These are phyloP conservation scores for Cydia pomonella DNA, from an alignment of 1,140 invertebrate genomes.

Conservation along the genomic window DNA sequence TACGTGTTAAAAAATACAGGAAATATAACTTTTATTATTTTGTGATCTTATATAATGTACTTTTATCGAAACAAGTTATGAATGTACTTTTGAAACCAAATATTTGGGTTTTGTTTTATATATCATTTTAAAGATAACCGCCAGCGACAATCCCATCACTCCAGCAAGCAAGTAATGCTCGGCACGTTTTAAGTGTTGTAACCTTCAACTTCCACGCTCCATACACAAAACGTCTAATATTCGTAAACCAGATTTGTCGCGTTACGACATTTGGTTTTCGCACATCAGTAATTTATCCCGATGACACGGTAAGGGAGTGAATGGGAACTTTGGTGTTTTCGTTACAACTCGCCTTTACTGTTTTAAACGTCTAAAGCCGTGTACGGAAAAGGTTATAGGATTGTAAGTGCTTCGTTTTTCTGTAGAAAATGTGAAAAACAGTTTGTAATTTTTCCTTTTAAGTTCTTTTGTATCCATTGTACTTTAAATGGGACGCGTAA, in stretches of 20 bases:
- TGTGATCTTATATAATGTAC: no score
- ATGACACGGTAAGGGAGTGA: slow-evolving; percentile 5
- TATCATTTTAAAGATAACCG: no score
- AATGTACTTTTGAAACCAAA: no score
- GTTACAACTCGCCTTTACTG: not conserved
- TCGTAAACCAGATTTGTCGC: not conserved
- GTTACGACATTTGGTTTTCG: not conserved
- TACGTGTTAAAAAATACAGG: no score
- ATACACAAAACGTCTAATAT: not conserved
- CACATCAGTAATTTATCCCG: not conserved
- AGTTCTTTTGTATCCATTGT: no score
- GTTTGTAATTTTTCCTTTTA: no score
- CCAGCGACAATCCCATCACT: no score
- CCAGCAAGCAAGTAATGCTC: not conserved
- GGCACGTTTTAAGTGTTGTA: not conserved
- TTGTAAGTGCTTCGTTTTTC: no score
- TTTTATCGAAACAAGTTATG: no score
- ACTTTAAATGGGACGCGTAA: no score
- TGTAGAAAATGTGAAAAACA: not conserved
- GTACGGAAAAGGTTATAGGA: not conserved
- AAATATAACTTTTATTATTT: no score
- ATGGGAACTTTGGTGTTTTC: slow-evolving; percentile 12
- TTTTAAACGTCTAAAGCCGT: not conserved
- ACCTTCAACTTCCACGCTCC: not conserved
- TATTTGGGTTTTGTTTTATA: no score